phyloP scores from a whole-genome alignment of 2,113 vertebrate genomes.

The Butorides virescens region DNA sequence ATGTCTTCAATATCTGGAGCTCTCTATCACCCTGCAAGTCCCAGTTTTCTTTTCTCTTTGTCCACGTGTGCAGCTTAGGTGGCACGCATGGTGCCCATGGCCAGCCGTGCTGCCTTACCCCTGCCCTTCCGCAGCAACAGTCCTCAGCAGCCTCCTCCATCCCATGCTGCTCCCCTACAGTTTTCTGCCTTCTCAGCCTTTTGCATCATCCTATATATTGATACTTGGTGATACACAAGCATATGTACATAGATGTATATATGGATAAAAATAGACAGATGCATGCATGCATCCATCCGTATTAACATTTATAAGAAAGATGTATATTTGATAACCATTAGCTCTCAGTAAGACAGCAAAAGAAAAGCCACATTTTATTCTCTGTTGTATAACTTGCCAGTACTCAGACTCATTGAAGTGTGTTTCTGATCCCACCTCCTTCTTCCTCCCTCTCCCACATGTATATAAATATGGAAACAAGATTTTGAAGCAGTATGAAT shows the following conservation, averaged over 20 bases:
- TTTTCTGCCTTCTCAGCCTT: not conserved
- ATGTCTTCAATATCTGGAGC: not conserved
- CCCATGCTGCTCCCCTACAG: not conserved
- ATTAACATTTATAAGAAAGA: not conserved
- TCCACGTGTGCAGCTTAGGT: rapidly evolving
- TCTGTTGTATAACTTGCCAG: not conserved
- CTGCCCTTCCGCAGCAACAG: not conserved
- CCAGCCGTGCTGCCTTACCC: not conserved
- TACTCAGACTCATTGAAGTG: not conserved
- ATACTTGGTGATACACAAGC: not conserved
- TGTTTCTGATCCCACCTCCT: constrained; percentile 8
- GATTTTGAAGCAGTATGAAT: not conserved
- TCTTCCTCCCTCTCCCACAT: constrained; percentile 42
- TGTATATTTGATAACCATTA: not conserved
- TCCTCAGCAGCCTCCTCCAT: not conserved
- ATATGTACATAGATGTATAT: not conserved
- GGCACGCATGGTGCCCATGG: rapidly evolving
- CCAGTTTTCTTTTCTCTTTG: not conserved
- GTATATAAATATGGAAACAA: constrained; percentile 40
- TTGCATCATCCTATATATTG: not conserved
- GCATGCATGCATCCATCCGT: not conserved
- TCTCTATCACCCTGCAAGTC: not conserved
- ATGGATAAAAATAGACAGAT: not conserved
- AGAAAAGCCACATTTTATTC: not conserved
- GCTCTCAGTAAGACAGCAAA: not conserved